phyloP scores from a whole-genome alignment of 2,888 invertebrate genomes.

The Entomobrya multifasciata region DNA sequence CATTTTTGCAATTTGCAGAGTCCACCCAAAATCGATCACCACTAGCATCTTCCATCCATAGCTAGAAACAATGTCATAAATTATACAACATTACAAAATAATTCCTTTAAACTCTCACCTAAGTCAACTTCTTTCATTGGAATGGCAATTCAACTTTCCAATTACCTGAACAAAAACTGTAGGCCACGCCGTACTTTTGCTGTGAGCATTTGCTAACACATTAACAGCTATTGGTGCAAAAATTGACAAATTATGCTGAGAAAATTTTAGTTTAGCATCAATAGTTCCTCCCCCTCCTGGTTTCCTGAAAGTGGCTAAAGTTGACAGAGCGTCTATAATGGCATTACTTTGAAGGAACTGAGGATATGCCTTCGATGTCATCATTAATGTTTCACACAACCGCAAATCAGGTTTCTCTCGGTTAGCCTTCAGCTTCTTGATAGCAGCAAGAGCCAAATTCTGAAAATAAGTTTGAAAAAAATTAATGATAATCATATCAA shows the following conservation, averaged over 20 bases:
- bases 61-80: conserved; percentile 83
- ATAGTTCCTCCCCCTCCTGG: conserved; percentile 42
- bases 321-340: conserved; percentile 87
- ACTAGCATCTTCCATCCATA: conserved; percentile 96
- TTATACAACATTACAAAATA: no score
- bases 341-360: conserved; percentile 64
- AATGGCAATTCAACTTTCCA: no score
- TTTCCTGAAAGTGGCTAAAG: conserved; percentile 82
- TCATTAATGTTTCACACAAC: conserved; percentile 88
- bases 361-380: conserved; percentile 70
- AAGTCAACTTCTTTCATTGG: no score
- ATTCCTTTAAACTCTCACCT: no score
- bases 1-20: conserved; percentile 92
- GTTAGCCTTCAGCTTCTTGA: conserved; percentile 89
- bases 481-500: no score
- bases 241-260: conserved; percentile 62
- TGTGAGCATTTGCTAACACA: conserved; percentile 63
- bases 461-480: conserved; percentile 52
- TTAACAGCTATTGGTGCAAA: conserved; percentile 73
- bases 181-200: conserved; percentile 66
- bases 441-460: conserved; percentile 84
- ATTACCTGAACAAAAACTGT: conserved; percentile 68
- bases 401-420: conserved; percentile 92
- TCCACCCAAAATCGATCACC: conserved; percentile 97
- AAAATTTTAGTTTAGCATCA: conserved; percentile 72